Conservation (phyloP, 2,113 vertebrate genomes). For the Limnothrissa miodon region DNA sequence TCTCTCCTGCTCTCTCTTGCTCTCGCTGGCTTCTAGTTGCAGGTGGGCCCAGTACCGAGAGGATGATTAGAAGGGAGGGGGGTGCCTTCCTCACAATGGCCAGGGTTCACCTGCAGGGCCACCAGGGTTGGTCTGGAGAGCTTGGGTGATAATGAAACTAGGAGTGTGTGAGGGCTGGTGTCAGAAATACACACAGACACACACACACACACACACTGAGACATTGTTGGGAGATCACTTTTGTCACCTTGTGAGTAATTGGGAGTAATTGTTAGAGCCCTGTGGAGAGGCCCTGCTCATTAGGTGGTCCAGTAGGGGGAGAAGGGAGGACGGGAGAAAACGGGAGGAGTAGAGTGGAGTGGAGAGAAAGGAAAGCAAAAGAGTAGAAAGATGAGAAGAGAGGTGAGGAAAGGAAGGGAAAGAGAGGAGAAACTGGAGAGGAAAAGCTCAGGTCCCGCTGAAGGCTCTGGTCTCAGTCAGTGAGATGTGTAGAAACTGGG, state of each 20-base stretch:
- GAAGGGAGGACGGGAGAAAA: background rate
- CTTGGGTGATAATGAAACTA: conserved; percentile 58
- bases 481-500: background rate
- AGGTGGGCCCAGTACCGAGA: conserved; percentile 47
- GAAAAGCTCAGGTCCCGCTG: background rate
- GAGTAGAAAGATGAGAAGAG: background rate
- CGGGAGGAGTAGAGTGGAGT: background rate
- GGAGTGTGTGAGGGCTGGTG: conserved; percentile 59
- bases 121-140: conserved; percentile 56
- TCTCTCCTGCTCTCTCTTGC: conserved; percentile 49
- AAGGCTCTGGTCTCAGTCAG: background rate
- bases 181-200: background rate
- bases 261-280: conserved; percentile 67
- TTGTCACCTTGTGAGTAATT: conserved; percentile 68
- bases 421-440: background rate
- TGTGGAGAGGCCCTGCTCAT: conserved; percentile 54
- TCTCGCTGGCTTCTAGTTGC: conserved; percentile 37
- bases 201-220: conserved; percentile 27
- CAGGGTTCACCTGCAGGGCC: conserved; percentile 61
- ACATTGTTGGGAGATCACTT: conserved; percentile 67
- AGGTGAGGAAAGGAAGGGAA: too few species aligned
- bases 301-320: conserved; percentile 51
- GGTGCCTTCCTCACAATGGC: conserved; percentile 55
- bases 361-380: background rate
- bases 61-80: conserved; percentile 31